Evolutionary conservation across 1,140 invertebrate genomes (phyloP).

Genomic region (Trachelipus rathkii): DNA sequence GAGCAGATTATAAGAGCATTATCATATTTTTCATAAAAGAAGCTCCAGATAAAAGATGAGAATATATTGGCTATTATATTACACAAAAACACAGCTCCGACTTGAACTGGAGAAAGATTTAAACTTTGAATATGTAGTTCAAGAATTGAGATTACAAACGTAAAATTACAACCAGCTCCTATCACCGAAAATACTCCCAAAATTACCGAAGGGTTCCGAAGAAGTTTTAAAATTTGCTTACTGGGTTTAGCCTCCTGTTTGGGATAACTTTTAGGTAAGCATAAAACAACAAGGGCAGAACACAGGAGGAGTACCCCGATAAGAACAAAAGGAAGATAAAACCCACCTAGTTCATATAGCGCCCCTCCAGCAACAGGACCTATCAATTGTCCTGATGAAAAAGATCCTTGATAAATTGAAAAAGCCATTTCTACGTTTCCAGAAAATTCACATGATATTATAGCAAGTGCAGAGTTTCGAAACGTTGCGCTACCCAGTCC

Average conservation of each 20-base stretch:
- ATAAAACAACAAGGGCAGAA: constrained; percentile 42
- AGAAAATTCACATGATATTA: constrained; percentile 24
- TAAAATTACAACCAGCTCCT: constrained; percentile 71
- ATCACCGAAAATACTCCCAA: constrained; percentile 66
- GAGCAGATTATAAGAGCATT: constrained; percentile 64
- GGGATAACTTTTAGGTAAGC: constrained; percentile 62
- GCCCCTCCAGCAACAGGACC: constrained; percentile 48
- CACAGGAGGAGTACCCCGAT: constrained; percentile 46
- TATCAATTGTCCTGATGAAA: constrained; percentile 22
- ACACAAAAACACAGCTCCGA: constrained; percentile 83
- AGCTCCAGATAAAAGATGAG: constrained; percentile 74
- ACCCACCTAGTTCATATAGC: constrained; percentile 48
- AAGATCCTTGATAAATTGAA: constrained; percentile 8
- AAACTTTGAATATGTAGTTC: constrained; percentile 75
- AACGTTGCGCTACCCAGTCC: constrained; percentile 17
- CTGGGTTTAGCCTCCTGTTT: constrained; percentile 50
- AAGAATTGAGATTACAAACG: constrained; percentile 73
- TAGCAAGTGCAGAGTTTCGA: constrained; percentile 7
- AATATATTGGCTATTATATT: constrained; percentile 79
- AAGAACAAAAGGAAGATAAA: constrained; percentile 47
- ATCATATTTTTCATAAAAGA: constrained; percentile 65
- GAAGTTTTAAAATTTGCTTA: constrained; percentile 56
- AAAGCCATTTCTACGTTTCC: constrained; percentile 20
- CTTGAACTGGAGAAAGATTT: constrained; percentile 64
- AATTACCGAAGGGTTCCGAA: constrained; percentile 48